Base-by-base conservation (phyloP, 2,113 vertebrate genomes). In the Psettodes erumei region DNA sequence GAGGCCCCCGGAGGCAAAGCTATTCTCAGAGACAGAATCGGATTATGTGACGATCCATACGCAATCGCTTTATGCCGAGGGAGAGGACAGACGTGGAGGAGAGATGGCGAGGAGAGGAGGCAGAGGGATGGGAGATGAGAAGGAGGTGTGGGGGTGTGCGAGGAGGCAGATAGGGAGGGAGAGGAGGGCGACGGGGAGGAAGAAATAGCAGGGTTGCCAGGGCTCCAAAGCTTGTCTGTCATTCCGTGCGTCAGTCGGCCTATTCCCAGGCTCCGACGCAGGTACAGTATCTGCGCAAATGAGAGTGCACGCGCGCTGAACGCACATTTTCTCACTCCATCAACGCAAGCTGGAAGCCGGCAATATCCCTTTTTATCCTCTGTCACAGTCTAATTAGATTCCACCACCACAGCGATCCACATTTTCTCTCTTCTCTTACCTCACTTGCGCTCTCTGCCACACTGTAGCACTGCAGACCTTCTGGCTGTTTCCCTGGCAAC, bases 401-500 rank as follows among this genome's bases (percentile, higher is more conserved):
- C 86, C 84, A 83, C 70, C 81, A 80, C 77, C 81, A 76, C 65
- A 86, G 75, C 72, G 43, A 77, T 77, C 35, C 77, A 58, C 83
- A 55, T 66, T 83, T 87, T 69, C 69, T 79, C 63, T 69, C 75
- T 19, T 75, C 80, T 84, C 77, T 79, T 91, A 90, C 87, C 88
- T 85, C 87, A 42, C 75, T 79, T 86, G 74, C 84, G 79, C 86
- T 83, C 72, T 73, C 79, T 81, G 84, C 86, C 84, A 77, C 87
- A 77, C 88, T 77, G 63, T 43, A 83, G 72, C 55, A 54, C 79
- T 66, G 59, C 75, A 88, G 80, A 86, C 76, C 89, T 85, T 85
- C 77, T 83, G 82, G 77, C 83, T 84, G 92, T 94, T 93, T 91
- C 92, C 92, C 79, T 94, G 89, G 93, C 87, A 94, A 94, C 93